Percentiles rank a stretch among this genome's conserved stretches.
Conservation (phyloP, 2,113 vertebrate genomes). For the Oceanodroma tethys region DNA sequence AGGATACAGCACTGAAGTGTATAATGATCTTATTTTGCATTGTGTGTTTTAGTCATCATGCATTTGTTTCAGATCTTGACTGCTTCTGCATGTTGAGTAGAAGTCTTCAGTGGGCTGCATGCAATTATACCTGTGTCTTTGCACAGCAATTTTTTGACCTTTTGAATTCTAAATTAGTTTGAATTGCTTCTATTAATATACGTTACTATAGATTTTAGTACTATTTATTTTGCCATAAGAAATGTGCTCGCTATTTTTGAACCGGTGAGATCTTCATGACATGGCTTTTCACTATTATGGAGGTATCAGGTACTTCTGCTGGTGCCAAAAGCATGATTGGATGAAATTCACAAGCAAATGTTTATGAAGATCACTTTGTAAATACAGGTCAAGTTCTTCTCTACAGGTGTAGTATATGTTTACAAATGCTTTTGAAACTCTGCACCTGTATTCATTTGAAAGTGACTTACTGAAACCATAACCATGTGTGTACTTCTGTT, state of each 20-base stretch:
- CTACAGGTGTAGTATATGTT: neutral
- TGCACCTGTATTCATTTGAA: neutral
- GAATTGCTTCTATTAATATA: neutral
- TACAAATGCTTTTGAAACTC: neutral
- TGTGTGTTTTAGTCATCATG: neutral
- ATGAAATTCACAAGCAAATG: neutral
- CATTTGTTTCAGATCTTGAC: neutral
- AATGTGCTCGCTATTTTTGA: fast-evolving
- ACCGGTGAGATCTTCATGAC: neutral
- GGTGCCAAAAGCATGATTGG: neutral
- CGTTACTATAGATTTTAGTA: neutral
- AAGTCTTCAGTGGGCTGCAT: neutral
- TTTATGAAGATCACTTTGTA: neutral
- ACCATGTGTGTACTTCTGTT: neutral
- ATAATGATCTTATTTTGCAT: neutral
- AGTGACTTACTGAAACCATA: neutral
- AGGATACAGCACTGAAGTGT: neutral
- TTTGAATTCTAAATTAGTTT: neutral
- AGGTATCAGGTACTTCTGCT: fast-evolving
- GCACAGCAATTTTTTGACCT: neutral
- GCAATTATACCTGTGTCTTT: neutral
- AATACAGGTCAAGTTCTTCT: neutral
- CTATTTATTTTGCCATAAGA: neutral
- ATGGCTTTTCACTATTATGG: neutral
- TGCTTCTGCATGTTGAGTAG: neutral